A percentile compares a stretch with the other conserved stretches of the same genome.
These are phyloP conservation scores for Exocentrus adspersus DNA, from an alignment of 2,888 invertebrate genomes.

Conservation along the genomic window DNA sequence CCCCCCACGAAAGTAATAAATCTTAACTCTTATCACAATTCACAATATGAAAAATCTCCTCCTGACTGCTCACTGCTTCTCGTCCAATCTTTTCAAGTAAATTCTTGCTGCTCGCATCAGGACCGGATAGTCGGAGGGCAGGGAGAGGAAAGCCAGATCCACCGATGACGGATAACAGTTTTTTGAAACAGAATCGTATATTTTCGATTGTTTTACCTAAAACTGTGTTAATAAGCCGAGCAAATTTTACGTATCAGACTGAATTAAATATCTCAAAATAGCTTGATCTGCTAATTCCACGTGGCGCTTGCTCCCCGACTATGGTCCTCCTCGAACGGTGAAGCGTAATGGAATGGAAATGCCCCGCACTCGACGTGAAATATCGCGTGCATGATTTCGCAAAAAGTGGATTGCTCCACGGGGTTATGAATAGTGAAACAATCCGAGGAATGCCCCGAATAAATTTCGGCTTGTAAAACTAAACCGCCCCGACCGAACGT, in stretches of 20 bases:
- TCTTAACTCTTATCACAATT: slow-evolving; percentile 44
- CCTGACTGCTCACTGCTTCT: slow-evolving; percentile 23
- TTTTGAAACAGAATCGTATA: too few relatives aligned
- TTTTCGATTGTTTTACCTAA: too few relatives aligned
- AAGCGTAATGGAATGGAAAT: slow-evolving; percentile 44
- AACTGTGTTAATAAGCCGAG: too few relatives aligned
- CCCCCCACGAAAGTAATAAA: slow-evolving; percentile 36
- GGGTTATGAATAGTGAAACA: slow-evolving; percentile 32
- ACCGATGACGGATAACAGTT: too few relatives aligned
- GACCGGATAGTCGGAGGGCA: slow-evolving; percentile 26
- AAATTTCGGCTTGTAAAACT: background rate
- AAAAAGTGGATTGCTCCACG: slow-evolving; percentile 30
- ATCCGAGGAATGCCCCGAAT: slow-evolving; percentile 23
- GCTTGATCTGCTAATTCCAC: too few relatives aligned
- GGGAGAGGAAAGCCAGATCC: background rate
- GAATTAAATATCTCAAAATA: too few relatives aligned
- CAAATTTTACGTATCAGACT: too few relatives aligned
- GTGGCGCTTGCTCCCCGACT: background rate
- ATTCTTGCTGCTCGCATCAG: slow-evolving; percentile 42
- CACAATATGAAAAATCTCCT: slow-evolving; percentile 44
- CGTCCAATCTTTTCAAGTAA: slow-evolving; percentile 43
- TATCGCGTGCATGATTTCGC: slow-evolving; percentile 35
- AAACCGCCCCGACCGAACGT: background rate
- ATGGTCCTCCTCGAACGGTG: slow-evolving; percentile 35
- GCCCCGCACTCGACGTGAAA: slow-evolving; percentile 26